phyloP scores from a whole-genome alignment of 2,888 invertebrate genomes.

The Mimas tiliae region DNA sequence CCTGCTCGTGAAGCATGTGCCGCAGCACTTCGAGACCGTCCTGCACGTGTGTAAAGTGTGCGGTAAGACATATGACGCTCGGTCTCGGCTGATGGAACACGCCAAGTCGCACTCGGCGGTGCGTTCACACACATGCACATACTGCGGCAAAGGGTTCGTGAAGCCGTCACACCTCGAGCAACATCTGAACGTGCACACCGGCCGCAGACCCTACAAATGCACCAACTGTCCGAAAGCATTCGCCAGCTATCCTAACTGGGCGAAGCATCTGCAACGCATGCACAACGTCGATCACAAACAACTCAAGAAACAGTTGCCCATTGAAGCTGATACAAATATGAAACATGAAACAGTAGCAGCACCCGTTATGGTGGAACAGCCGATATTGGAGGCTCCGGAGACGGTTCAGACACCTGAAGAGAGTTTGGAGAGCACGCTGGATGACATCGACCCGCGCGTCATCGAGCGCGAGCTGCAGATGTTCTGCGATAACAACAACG shows the following conservation, averaged over 20 bases:
- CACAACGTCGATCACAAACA: constrained; percentile 53
- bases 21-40: constrained; percentile 64
- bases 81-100: constrained; percentile 62
- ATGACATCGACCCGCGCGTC: constrained; percentile 52
- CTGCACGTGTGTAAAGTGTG: constrained; percentile 81
- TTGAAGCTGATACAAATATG: constrained; percentile 28
- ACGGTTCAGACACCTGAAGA: neutral
- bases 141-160: constrained; percentile 79
- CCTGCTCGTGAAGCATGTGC: constrained; percentile 62
- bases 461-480: constrained; percentile 52
- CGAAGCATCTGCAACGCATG: constrained; percentile 78
- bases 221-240: constrained; percentile 82
- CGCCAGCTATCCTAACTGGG: constrained; percentile 83
- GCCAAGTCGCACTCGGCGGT: constrained; percentile 67
- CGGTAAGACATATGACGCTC: constrained; percentile 69
- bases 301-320: constrained; percentile 25
- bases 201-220: constrained; percentile 82
- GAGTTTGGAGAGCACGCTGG: constrained; percentile 47
- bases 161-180: constrained; percentile 63
- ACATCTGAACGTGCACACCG: constrained; percentile 85
- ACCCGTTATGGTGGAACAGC: constrained; percentile 26
- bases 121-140: constrained; percentile 76
- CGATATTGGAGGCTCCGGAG: constrained; percentile 2
- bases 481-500: constrained; percentile 38
- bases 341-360: constrained; percentile 22